Percentiles rank a stretch among this genome's conserved stretches.
phyloP scores from a whole-genome alignment of 1,140 invertebrate genomes.

The Anastrepha ludens region DNA sequence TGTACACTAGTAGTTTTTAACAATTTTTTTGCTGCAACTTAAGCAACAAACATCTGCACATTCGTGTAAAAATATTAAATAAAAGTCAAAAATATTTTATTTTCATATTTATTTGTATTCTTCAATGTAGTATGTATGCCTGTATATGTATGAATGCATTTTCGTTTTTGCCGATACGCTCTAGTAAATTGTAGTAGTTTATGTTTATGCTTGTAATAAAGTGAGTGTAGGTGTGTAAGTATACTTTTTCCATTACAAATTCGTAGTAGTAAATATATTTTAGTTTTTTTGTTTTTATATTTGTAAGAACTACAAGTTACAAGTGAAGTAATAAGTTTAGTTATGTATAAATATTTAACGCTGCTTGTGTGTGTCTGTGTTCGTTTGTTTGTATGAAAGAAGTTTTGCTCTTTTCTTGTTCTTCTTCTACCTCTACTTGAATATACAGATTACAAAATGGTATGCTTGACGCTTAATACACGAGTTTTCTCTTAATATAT shows the following conservation, averaged over 20 bases:
- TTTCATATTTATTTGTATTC: constrained; percentile 32
- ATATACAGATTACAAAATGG: constrained; percentile 29
- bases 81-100: constrained; percentile 26
- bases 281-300: neutral
- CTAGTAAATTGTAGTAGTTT: neutral
- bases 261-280: constrained; percentile 36
- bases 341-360: constrained; percentile 35
- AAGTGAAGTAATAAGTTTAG: constrained; percentile 10
- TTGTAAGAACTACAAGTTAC: constrained; percentile 33
- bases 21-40: neutral
- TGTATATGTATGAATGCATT: constrained; percentile 15
- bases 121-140: neutral
- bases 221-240: constrained; percentile 1
- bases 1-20: neutral
- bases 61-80: neutral
- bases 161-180: constrained; percentile 21
- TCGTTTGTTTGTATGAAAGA: neutral
- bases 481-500: neutral
- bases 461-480: constrained; percentile 15
- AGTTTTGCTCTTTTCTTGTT: neutral
- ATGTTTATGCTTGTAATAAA: constrained; percentile 15
- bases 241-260: constrained; percentile 49
- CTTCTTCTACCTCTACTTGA: neutral
- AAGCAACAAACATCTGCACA: too few species aligned
- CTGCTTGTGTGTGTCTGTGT: neutral